Evolutionary conservation across 2,888 invertebrate genomes (phyloP).

Genomic region (Drosophila mulleri): DNA sequence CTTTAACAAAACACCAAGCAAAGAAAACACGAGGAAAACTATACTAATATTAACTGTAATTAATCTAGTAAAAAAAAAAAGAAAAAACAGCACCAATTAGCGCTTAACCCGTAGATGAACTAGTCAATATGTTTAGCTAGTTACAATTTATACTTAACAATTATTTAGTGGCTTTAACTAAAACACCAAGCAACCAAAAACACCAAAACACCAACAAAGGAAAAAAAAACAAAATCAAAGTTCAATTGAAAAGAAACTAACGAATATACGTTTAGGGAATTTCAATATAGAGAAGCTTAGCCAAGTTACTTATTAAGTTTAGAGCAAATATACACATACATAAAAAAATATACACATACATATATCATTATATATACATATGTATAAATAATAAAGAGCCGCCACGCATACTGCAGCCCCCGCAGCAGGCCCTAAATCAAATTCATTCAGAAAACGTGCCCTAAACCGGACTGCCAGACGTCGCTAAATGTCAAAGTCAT

Average conservation of each 20-base stretch:
- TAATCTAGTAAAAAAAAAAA: constrained; percentile 60
- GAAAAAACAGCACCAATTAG: constrained; percentile 71
- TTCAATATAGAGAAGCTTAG: constrained; percentile 63
- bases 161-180: constrained; percentile 81
- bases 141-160: constrained; percentile 68
- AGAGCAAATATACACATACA: constrained; percentile 42
- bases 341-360: constrained; percentile 30
- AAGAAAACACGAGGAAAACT: constrained; percentile 17
- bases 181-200: constrained; percentile 79
- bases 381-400: constrained; percentile 42
- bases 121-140: constrained; percentile 74
- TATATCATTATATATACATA: constrained; percentile 29
- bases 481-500: constrained; percentile 76
- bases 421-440: constrained; percentile 44
- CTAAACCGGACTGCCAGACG: constrained; percentile 66
- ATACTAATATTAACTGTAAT: constrained; percentile 26
- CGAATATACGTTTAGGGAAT: constrained; percentile 82
- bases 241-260: constrained; percentile 68
- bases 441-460: constrained; percentile 79
- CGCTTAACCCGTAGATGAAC: constrained; percentile 50
- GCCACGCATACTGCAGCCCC: constrained; percentile 34
- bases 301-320: constrained; percentile 41
- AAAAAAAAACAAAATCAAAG: constrained; percentile 47
- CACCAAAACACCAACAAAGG: constrained; percentile 27
- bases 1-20: constrained; percentile 74